These are phyloP conservation scores for Falco biarmicus DNA, from an alignment of 2,797 vertebrate species.

Conservation along the genomic window DNA sequence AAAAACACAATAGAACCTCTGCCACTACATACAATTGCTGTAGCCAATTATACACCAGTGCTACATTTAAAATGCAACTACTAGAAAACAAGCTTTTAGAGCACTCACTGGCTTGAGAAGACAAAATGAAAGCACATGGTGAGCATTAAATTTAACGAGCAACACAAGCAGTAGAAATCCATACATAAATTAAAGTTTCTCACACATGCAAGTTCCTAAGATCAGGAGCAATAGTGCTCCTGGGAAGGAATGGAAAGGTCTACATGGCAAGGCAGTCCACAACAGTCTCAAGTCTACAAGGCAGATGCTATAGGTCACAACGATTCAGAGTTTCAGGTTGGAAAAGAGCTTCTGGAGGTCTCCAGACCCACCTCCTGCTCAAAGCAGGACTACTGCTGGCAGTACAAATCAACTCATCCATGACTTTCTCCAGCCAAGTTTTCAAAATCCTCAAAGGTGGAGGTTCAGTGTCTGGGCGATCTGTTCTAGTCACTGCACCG, in stretches of 20 bases:
- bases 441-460: background rate
- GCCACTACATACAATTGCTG: background rate
- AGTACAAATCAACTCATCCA: background rate
- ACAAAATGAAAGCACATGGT: conserved; percentile 36
- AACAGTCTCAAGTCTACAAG: background rate
- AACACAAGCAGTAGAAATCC: background rate
- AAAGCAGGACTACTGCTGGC: background rate
- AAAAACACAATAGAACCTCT: conserved; percentile 43
- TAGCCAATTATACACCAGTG: background rate
- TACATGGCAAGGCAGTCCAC: background rate
- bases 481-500: background rate
- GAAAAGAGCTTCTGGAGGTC: background rate
- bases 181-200: background rate
- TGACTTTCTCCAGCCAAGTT: background rate
- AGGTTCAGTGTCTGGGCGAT: background rate
- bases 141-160: background rate
- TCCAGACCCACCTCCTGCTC: background rate
- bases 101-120: background rate
- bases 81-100: background rate
- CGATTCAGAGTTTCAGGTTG: background rate
- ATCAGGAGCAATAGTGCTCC: background rate
- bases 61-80: background rate
- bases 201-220: background rate
- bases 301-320: background rate
- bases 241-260: background rate